Evolutionary conservation across 2,113 vertebrate species (phyloP).

Genomic region (Tetraodon nigroviridis): DNA sequence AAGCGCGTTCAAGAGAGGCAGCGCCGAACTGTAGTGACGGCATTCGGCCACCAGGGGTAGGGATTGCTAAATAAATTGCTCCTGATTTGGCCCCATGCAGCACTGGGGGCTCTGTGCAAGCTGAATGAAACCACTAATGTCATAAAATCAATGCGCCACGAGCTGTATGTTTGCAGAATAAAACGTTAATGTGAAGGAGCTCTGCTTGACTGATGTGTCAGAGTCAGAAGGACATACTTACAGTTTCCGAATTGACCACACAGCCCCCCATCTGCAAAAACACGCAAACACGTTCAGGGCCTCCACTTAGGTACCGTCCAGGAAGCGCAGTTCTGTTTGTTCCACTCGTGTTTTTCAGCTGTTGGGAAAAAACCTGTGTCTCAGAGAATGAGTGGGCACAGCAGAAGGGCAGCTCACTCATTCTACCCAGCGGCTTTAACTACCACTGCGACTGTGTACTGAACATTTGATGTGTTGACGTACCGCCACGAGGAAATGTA

Average conservation of each 20-base stretch:
- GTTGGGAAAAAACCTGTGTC: conserved; percentile 46
- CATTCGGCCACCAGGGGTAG: conserved; percentile 69
- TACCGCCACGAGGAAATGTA: too few species aligned
- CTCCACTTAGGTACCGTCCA: conserved; percentile 37
- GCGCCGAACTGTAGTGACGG: conserved; percentile 33
- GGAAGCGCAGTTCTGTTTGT: conserved; percentile 63
- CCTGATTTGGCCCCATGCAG: not conserved
- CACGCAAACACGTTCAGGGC: conserved; percentile 49
- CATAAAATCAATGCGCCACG: conserved; percentile 49
- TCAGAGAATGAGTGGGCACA: conserved; percentile 60
- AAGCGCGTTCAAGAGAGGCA: conserved; percentile 4
- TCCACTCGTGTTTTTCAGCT: conserved; percentile 56
- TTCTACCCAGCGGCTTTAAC: conserved; percentile 61
- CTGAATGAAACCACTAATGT: conserved; percentile 43
- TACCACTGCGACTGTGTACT: conserved; percentile 49
- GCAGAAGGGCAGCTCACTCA: conserved; percentile 61
- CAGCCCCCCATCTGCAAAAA: conserved; percentile 88
- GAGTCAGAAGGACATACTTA: conserved; percentile 68
- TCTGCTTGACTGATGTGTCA: conserved; percentile 20
- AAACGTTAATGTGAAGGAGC: conserved; percentile 42
- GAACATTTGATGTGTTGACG: conserved; percentile 62
- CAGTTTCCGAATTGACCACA: conserved; percentile 89
- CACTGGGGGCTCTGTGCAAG: conserved; percentile 15
- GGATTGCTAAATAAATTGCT: conserved; percentile 65
- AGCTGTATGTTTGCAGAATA: conserved; percentile 43